phyloP scores from a whole-genome alignment of 2,113 vertebrate species.

The Ptilonorhynchus violaceus region DNA sequence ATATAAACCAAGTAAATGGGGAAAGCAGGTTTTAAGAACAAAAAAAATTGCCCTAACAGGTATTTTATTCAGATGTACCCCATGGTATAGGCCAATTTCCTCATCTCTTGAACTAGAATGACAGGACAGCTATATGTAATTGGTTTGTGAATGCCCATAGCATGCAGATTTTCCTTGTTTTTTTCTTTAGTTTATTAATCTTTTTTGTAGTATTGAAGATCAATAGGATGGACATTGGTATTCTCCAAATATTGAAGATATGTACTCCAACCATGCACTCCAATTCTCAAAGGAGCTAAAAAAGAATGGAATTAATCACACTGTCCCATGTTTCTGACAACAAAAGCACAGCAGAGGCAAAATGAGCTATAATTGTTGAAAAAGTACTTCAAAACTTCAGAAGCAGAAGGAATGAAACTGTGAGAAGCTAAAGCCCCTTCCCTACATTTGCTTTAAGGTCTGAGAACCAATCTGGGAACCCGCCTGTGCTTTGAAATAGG shows the following conservation, averaged over 20 bases:
- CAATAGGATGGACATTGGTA: neutral
- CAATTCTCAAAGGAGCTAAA: neutral
- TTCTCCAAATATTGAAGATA: neutral
- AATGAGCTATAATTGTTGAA: neutral
- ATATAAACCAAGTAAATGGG: neutral
- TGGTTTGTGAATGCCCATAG: neutral
- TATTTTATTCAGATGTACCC: neutral
- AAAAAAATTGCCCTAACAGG: neutral
- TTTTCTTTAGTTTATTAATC: neutral
- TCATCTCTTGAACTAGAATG: neutral
- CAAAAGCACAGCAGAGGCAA: neutral
- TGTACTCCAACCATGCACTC: neutral
- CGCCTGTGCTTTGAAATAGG: neutral
- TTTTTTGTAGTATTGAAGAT: neutral
- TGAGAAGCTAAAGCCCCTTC: neutral
- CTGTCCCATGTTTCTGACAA: neutral
- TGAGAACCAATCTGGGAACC: neutral
- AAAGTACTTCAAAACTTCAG: neutral
- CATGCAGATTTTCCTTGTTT: neutral
- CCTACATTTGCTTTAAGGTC: neutral
- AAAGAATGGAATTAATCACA: neutral
- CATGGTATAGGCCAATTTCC: neutral
- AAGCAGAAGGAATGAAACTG: neutral
- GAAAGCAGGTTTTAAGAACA: neutral
- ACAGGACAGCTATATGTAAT: neutral